A percentile compares a stretch with the other conserved stretches of the same genome.
Conservation (phyloP, 2,888 invertebrate genomes). For the Clunio marinus region DNA sequence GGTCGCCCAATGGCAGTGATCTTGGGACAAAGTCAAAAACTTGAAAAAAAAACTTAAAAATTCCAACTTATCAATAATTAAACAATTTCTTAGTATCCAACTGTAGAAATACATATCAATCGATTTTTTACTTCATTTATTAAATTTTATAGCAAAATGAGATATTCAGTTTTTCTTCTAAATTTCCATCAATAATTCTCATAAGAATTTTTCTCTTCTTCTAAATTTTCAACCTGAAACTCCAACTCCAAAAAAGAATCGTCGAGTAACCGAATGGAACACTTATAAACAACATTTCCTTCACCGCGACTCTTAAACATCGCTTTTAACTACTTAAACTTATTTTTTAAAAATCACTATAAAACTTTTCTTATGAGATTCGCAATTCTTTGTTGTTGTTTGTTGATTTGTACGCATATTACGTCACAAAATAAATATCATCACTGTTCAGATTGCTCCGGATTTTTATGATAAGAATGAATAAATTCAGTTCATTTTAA, state of each 20-base stretch:
- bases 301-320: slow-evolving; percentile 70
- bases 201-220: slow-evolving; percentile 44
- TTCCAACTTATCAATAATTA: not conserved
- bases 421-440: slow-evolving; percentile 19
- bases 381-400: slow-evolving; percentile 37
- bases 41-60: not conserved
- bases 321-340: slow-evolving; percentile 43
- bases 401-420: slow-evolving; percentile 19
- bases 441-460: too few species aligned
- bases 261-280: slow-evolving; percentile 83
- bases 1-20: not conserved
- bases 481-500: too few species aligned
- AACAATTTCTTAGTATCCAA: slow-evolving; percentile 31
- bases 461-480: too few species aligned
- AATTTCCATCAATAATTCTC: slow-evolving; percentile 22
- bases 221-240: slow-evolving; percentile 67
- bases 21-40: slow-evolving; percentile 2
- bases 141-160: not conserved
- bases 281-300: slow-evolving; percentile 73
- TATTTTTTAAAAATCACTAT: slow-evolving; percentile 35
- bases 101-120: not conserved
- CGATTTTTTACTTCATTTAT: slow-evolving; percentile 17
- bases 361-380: slow-evolving; percentile 28
- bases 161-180: slow-evolving; percentile 4
- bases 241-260: slow-evolving; percentile 88